phyloP scores from a whole-genome alignment of 1,140 invertebrate genomes.

The Holcopasites calliopsidis region DNA sequence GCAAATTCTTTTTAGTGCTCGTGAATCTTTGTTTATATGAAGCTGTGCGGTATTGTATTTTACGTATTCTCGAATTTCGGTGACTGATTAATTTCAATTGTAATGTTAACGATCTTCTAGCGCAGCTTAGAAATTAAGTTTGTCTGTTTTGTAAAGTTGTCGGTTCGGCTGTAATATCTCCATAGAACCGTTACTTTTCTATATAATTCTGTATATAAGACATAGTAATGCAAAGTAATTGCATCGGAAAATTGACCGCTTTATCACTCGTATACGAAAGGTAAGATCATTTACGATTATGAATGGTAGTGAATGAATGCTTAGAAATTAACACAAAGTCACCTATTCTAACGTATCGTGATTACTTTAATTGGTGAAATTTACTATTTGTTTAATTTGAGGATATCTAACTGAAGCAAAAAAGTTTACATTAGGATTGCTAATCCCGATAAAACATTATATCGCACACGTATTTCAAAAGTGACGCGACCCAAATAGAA shows the following conservation, averaged over 20 bases:
- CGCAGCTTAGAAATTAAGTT: background rate
- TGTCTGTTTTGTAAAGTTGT: no score
- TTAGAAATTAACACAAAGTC: no score
- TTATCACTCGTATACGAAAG: conserved; percentile 40
- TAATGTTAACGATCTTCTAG: background rate
- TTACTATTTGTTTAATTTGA: no score
- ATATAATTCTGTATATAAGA: conserved; percentile 43
- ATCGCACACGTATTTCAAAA: no score
- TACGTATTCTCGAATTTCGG: conserved; percentile 30
- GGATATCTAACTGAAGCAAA: no score
- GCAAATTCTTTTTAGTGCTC: conserved; percentile 24
- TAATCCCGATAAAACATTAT: no score
- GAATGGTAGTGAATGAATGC: background rate
- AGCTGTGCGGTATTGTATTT: conserved; percentile 34
- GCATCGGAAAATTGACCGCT: conserved; percentile 23
- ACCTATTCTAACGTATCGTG: no score
- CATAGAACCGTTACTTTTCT: conserved; percentile 10
- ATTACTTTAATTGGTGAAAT: no score
- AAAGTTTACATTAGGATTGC: no score
- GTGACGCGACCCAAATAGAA: no score
- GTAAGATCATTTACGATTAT: conserved; percentile 43
- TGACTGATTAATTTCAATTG: conserved; percentile 10
- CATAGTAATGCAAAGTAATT: conserved; percentile 42
- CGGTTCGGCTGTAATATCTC: no score
- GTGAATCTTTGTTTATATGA: conserved; percentile 5